Evolutionary conservation across 2,113 vertebrate genomes (phyloP).

Genomic region (Aramus guarauna): DNA sequence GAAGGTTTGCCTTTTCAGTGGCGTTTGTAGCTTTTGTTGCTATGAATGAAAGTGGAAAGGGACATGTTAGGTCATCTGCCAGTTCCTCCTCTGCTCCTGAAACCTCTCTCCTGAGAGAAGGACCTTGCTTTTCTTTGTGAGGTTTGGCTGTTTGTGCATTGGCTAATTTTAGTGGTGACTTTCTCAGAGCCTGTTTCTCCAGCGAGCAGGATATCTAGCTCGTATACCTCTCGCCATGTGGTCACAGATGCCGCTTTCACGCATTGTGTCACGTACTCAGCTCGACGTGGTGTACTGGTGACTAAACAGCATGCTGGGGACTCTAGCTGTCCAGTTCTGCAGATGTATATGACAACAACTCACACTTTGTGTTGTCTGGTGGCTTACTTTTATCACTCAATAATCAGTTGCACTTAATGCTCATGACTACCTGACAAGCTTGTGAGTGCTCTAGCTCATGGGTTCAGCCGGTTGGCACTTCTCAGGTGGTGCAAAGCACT

Average conservation of each 20-base stretch:
- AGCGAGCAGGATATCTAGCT: background rate
- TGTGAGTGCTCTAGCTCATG: background rate
- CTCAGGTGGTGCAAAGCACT: background rate
- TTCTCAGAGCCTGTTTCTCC: background rate
- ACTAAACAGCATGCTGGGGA: background rate
- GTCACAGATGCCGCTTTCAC: background rate
- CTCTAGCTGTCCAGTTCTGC: background rate
- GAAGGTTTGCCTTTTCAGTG: background rate
- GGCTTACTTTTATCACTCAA: background rate
- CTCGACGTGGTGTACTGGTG: background rate
- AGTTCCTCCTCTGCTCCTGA: background rate
- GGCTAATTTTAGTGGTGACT: background rate
- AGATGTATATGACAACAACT: background rate
- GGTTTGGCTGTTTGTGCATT: background rate
- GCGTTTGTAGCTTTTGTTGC: background rate
- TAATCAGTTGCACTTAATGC: background rate
- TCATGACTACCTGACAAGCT: background rate
- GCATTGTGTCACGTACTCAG: rapidly evolving
- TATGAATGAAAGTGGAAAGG: background rate
- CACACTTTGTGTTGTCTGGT: rapidly evolving
- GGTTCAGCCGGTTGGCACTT: background rate
- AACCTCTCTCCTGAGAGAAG: background rate
- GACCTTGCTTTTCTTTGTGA: background rate
- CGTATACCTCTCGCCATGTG: rapidly evolving
- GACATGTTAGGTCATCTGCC: background rate